A percentile compares a stretch with the other conserved stretches of the same genome.
phyloP scores from a whole-genome alignment of 1,140 invertebrate genomes.

The Tetramorium parvispinum region DNA sequence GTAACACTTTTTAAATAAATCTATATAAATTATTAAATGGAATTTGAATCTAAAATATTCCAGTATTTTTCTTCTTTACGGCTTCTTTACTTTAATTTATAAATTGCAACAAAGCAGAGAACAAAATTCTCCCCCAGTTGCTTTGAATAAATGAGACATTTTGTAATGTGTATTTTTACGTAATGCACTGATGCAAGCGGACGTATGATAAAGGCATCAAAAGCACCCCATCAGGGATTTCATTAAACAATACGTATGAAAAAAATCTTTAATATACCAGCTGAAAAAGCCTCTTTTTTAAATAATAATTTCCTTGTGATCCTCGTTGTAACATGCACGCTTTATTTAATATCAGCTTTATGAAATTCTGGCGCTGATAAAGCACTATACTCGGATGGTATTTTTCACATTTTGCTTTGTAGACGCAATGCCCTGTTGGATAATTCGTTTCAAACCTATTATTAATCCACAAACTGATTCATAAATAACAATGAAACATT shows the following conservation, averaged over 20 bases:
- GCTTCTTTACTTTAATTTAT: background rate
- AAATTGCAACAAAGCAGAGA: background rate
- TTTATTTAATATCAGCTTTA: slow-evolving; percentile 46
- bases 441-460: background rate
- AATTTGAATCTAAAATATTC: background rate
- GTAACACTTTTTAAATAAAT: background rate
- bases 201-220: slow-evolving; percentile 9
- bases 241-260: slow-evolving; percentile 29
- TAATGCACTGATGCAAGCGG: background rate
- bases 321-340: background rate
- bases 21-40: background rate
- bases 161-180: background rate
- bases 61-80: background rate
- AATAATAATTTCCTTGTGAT: slow-evolving; percentile 41
- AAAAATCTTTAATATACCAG: slow-evolving; percentile 34
- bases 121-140: background rate
- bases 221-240: slow-evolving; percentile 4
- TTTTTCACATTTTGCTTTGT: slow-evolving; percentile 28
- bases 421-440: background rate
- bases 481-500: slow-evolving; percentile 2
- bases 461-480: slow-evolving; percentile 22
- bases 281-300: slow-evolving; percentile 24
- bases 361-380: slow-evolving; percentile 49
- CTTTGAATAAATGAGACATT: background rate
- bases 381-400: background rate